phyloP scores from a whole-genome alignment of 2,888 invertebrate species.

The Ornithoptera alexandrae region DNA sequence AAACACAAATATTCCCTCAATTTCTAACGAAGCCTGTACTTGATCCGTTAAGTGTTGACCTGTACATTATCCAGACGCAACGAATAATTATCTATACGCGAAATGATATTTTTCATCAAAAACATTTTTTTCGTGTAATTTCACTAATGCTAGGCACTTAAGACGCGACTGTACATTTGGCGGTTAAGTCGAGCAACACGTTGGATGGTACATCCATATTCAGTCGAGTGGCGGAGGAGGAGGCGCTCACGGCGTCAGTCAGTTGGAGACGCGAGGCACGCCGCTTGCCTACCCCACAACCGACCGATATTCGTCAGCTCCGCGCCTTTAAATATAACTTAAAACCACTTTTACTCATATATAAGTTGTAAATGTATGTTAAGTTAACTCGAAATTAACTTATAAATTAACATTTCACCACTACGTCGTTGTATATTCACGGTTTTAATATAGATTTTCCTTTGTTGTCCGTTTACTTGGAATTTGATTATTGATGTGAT shows the following conservation, averaged over 20 bases:
- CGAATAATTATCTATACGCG: background rate
- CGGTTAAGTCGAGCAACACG: conserved; percentile 14
- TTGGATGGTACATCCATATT: conserved; percentile 1
- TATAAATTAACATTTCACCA: background rate
- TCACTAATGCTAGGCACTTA: background rate
- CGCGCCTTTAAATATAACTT: background rate
- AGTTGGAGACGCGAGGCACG: conserved; percentile 24
- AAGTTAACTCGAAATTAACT: background rate
- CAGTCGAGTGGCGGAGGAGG: conserved; percentile 5
- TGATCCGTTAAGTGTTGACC: background rate
- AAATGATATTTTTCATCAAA: background rate
- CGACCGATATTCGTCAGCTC: background rate
- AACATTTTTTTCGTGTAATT: background rate
- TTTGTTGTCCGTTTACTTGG: background rate
- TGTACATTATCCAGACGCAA: background rate
- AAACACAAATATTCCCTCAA: too few relatives aligned
- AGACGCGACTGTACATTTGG: background rate
- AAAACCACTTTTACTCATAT: background rate
- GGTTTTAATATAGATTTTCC: background rate
- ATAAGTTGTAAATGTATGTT: background rate
- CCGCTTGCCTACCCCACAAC: conserved; percentile 27
- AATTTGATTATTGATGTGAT: background rate
- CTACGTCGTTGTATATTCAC: background rate
- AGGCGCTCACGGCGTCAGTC: conserved; percentile 31
- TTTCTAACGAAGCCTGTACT: too few relatives aligned